A percentile compares a stretch with the other conserved stretches of the same genome.
These are phyloP conservation scores for Bombus affinis DNA, from an alignment of 1,140 invertebrate species.

Conservation along the genomic window DNA sequence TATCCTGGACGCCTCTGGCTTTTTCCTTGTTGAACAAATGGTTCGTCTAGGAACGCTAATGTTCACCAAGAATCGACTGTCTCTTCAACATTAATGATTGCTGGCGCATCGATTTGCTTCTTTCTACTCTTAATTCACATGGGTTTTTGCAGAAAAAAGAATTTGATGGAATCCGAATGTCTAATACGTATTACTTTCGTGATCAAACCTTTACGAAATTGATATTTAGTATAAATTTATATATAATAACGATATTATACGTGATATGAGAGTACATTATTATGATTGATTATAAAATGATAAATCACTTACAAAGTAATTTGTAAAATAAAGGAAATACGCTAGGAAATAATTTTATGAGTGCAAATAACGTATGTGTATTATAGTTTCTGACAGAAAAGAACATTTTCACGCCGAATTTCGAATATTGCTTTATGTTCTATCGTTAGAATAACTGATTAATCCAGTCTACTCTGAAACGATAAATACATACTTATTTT, in stretches of 20 bases:
- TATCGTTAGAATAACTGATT: no score
- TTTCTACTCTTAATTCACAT: not conserved
- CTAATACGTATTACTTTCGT: not conserved
- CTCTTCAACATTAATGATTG: not conserved
- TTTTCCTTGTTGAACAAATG: slow-evolving; percentile 7
- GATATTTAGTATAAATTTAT: not conserved
- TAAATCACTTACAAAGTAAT: not conserved
- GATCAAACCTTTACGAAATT: not conserved
- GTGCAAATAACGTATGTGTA: no score
- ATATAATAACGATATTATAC: no score
- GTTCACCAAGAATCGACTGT: not conserved
- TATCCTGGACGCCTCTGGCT: not conserved
- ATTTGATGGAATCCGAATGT: not conserved
- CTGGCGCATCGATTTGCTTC: not conserved
- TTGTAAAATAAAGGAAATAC: no score
- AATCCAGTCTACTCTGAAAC: not conserved
- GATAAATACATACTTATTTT: not conserved
- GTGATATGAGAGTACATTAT: no score
- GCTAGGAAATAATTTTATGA: no score
- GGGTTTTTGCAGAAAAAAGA: not conserved
- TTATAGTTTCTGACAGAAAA: not conserved
- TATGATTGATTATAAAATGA: not conserved
- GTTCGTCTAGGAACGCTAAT: not conserved
- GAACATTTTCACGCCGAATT: not conserved
- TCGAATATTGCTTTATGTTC: no score